A percentile compares a stretch with the other conserved stretches of the same genome.
These are phyloP conservation scores for Palythoa caribaeorum DNA, from an alignment of 92 coral and sea anemone genomes.

Conservation along the genomic window DNA sequence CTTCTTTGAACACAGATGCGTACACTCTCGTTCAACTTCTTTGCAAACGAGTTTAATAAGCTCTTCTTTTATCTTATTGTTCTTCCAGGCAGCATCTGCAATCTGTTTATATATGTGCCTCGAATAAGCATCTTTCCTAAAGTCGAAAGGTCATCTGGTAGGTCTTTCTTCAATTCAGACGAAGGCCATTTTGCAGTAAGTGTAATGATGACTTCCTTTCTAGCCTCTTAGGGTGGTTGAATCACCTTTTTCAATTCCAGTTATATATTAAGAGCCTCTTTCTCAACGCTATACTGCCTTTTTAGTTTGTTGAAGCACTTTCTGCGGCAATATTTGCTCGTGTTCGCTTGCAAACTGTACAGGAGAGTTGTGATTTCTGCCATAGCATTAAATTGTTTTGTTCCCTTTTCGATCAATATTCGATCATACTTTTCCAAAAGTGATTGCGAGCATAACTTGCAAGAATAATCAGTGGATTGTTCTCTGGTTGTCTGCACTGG, in stretches of 20 bases:
- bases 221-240: conserved; percentile 11
- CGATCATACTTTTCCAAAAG: neutral
- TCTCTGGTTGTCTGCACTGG: neutral
- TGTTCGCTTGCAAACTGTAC: neutral
- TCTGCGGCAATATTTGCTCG: neutral
- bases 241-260: neutral
- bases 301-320: neutral
- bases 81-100: conserved; percentile 75
- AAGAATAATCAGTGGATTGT: neutral
- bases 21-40: conserved; percentile 68
- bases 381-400: conserved; percentile 2
- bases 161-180: conserved; percentile 50
- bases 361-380: conserved; percentile 22
- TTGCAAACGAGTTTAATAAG: conserved; percentile 45
- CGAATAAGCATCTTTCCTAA: conserved; percentile 77
- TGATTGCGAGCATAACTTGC: conserved; percentile 7
- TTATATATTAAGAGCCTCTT: neutral
- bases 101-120: conserved; percentile 73
- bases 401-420: neutral
- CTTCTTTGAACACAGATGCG: conserved; percentile 71
- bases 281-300: neutral
- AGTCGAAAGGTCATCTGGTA: conserved; percentile 71
- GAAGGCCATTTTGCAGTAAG: conserved; percentile 68
- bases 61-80: conserved; percentile 57
- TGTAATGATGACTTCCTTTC: conserved; percentile 53